Evolutionary conservation across 1,140 invertebrate genomes (phyloP).

Genomic region (Lepidurus couesii): DNA sequence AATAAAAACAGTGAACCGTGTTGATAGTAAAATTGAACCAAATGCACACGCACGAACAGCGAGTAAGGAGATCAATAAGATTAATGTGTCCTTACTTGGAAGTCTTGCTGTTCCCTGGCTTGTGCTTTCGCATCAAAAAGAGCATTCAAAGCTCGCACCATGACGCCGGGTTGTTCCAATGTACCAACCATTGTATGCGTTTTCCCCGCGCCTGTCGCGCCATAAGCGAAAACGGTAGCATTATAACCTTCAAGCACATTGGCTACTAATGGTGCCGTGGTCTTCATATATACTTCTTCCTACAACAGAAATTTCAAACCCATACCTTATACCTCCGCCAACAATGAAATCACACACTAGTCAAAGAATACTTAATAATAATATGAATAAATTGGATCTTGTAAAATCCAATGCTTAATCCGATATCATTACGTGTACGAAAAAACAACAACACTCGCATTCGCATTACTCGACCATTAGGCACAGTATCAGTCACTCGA

Average conservation of each 20-base stretch:
- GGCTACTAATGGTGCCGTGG: slow-evolving; percentile 55
- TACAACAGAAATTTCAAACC: slow-evolving; percentile 42
- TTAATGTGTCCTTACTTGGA: slow-evolving; percentile 15
- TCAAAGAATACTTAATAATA: too few species aligned
- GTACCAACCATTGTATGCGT: slow-evolving; percentile 85
- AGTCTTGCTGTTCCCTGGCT: slow-evolving; percentile 30
- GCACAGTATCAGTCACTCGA: too few species aligned
- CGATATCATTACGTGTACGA: too few species aligned
- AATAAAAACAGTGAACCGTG: not conserved
- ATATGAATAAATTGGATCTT: too few species aligned
- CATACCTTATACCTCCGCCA: not conserved
- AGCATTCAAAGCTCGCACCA: slow-evolving; percentile 77
- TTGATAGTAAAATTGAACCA: not conserved
- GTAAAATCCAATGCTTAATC: too few species aligned
- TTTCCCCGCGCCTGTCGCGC: slow-evolving; percentile 87
- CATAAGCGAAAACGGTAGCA: slow-evolving; percentile 93
- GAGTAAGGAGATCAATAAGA: not conserved
- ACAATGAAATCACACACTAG: too few species aligned
- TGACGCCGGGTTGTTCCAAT: slow-evolving; percentile 68
- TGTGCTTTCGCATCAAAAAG: slow-evolving; percentile 54
- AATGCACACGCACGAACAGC: slow-evolving; percentile 1
- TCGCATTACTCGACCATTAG: too few species aligned
- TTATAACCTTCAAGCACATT: slow-evolving; percentile 48
- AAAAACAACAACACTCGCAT: too few species aligned
- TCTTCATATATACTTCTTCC: slow-evolving; percentile 77